Base-by-base conservation (phyloP, 2,113 vertebrate genomes). In the Gymnogyps californianus region DNA sequence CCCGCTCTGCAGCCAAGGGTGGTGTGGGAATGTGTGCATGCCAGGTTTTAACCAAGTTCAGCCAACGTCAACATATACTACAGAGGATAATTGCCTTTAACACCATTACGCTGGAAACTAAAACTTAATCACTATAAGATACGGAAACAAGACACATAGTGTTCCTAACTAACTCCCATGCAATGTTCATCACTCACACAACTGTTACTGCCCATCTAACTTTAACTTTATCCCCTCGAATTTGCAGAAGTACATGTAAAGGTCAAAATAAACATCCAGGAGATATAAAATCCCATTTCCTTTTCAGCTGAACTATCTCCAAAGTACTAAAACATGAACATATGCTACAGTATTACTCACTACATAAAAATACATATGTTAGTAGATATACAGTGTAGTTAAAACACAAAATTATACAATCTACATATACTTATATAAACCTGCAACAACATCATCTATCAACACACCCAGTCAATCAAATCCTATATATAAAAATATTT, bases 261-360 rank as follows among this genome's bases (percentile, higher is more conserved):
- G 95, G 92, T 92, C 95, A 96, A 92, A 95, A 75, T 52, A 97
- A 96, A 94, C 89, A 95, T 65, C 80, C 87, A 96, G 65, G 91
- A 93, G 74, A 71, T 40, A 44, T 32, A 89, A 96, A 96, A 87
- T 58, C 69, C 65, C 70, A 22, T 94, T 97, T 97, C 91, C 95
- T 97, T 92, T 95, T 52, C 91, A 66, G 29, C 10, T 95, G 91
- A 97, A 96, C 95, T 95, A 54, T 76, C 87, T 97, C 93, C 96
- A 96, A 97, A 94, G 47, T 80, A 94, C 93, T 96, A 81, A 96
- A 97, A 95, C 89, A 94, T 36, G 95, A 97, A 90, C 97, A 97
- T 97, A 97, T 97, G 95, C 82, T 91, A 80, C 77, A 83, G 95
- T 83, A 97, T 97, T 97, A 97, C 97, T 97, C 95, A 97, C 95